Evolutionary conservation across 53 echinoderm and acorn worm genomes (phyloP), one percentile per base, ranked within the genome.

Genomic region (Holothuria scabra): DNA sequence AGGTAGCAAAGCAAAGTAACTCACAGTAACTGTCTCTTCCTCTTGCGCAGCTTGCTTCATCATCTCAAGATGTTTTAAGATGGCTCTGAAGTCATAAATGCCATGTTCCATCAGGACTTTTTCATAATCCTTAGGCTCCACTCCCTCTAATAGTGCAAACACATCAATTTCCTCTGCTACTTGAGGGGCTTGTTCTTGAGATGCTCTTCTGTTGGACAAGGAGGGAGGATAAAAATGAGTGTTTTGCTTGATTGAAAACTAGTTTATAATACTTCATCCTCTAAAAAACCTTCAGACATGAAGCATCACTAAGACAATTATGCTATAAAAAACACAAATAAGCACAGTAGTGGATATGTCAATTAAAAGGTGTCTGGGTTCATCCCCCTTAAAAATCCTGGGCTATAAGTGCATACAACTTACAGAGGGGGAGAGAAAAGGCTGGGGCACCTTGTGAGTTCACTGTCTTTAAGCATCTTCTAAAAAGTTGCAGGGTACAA

Each of bases 61-160:
- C 83, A 80, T 80, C 62, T 95, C 86, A 59, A 91, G 71, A 22
- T 88, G 89, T 76, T 92, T 97, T 48, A 97, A 88, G 69, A 97
- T 97, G 52, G 88, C 90, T 24, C 97, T 80, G 90, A 97, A 97
- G 38, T 97, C 97, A 79, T 57, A 90, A 85, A 97, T 85, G 55
- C 97, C 94, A 71, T 91, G 92, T 78, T 92, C 65, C 61, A 70
- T 92, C 24, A 97, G 84, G 18, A 94, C 83, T 18, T 59, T 86
- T 67, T 97, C 97, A 59, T 94, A 97, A 32, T 97, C 89, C 56
- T 97, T 94, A 0, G 97, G 97, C 32, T 90, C 75, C 1, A 87
- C 90, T 31, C 86, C 92, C 16, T 46, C 57, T 13, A 96, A 84
- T 13, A 96, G 80, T 16, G 49, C 90, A 35, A 86, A 90, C n/a